Percentiles rank a stretch among this genome's conserved stretches.
Evolutionary conservation across 2,888 invertebrate species (phyloP).

Genomic region (Crocallis elinguaria): DNA sequence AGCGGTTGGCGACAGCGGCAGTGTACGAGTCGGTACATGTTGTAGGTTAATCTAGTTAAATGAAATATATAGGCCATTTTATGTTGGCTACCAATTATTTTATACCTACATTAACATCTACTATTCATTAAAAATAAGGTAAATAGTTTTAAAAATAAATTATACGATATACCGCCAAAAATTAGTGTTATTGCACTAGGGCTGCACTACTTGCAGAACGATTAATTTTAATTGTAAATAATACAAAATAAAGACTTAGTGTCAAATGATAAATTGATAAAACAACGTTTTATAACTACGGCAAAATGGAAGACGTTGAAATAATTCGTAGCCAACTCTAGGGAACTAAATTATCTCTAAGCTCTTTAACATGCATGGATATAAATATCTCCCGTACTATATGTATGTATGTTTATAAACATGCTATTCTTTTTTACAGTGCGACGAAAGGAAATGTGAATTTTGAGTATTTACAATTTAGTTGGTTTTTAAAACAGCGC

Average conservation of each 20-base stretch:
- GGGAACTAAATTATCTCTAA: conserved; percentile 63
- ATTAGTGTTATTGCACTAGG: conserved; percentile 77
- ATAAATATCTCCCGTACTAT: conserved; percentile 28
- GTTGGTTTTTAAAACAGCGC: not conserved
- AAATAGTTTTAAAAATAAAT: conserved; percentile 67
- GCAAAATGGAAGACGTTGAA: conserved; percentile 79
- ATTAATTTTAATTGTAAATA: conserved; percentile 46
- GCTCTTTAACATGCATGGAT: conserved; percentile 59
- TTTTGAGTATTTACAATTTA: conserved; percentile 27
- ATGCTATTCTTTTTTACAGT: conserved; percentile 37
- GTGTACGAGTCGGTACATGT: conserved; percentile 57
- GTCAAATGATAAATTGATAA: conserved; percentile 34
- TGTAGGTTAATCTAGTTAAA: conserved; percentile 54
- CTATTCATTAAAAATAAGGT: conserved; percentile 43
- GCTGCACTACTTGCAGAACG: conserved; percentile 68
- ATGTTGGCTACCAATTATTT: conserved; percentile 84
- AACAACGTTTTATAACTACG: conserved; percentile 49
- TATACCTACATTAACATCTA: conserved; percentile 45
- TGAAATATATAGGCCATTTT: conserved; percentile 72
- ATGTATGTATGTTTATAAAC: conserved; percentile 21
- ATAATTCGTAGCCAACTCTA: conserved; percentile 84
- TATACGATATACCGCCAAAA: conserved; percentile 65
- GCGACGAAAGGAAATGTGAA: conserved; percentile 23
- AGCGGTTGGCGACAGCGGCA: conserved; percentile 83
- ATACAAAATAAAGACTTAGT: conserved; percentile 32